A percentile compares a stretch with the other conserved stretches of the same genome.
Evolutionary conservation across 2,113 vertebrate species (phyloP).

Genomic region (Urocitellus parryii): DNA sequence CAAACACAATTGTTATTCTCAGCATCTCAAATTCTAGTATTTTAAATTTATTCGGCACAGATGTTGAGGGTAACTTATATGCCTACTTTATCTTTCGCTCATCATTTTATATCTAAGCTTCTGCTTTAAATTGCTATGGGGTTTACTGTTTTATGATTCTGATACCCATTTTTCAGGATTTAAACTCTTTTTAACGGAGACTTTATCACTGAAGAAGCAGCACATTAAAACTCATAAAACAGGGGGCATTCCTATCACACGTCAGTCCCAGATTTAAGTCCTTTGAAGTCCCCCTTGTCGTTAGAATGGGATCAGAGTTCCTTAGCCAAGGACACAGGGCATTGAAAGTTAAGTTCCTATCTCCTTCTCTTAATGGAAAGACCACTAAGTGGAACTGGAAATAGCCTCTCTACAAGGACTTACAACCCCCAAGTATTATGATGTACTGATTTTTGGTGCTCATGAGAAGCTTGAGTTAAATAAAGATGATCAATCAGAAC

Average conservation of each 20-base stretch:
- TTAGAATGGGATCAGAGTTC: conserved; percentile 8
- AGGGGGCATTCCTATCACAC: not conserved
- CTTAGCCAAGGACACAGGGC: not conserved
- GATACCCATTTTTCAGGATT: conserved; percentile 40
- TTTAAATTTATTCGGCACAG: conserved; percentile 74
- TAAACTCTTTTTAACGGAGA: conserved; percentile 55
- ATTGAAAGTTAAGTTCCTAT: not conserved
- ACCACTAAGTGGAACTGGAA: not conserved
- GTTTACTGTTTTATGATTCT: conserved; percentile 56
- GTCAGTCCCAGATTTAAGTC: not conserved
- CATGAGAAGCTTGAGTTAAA: not conserved
- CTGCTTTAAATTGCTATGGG: conserved; percentile 47
- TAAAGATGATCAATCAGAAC: not conserved
- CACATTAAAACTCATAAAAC: not conserved
- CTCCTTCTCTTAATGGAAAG: not conserved
- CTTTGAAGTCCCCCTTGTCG: not conserved
- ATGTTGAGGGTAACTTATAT: conserved; percentile 58
- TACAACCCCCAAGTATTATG: not conserved
- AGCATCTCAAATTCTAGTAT: conserved; percentile 72
- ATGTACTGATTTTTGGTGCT: not conserved
- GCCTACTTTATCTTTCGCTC: conserved; percentile 31
- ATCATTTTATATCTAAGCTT: conserved; percentile 46
- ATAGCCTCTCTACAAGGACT: not conserved
- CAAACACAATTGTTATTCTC: conserved; percentile 71
- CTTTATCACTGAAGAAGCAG: not conserved